Evolutionary conservation across 1,140 invertebrate species (phyloP), one percentile per base, ranked within the genome.

Genomic region (Dendroctonus valens): DNA sequence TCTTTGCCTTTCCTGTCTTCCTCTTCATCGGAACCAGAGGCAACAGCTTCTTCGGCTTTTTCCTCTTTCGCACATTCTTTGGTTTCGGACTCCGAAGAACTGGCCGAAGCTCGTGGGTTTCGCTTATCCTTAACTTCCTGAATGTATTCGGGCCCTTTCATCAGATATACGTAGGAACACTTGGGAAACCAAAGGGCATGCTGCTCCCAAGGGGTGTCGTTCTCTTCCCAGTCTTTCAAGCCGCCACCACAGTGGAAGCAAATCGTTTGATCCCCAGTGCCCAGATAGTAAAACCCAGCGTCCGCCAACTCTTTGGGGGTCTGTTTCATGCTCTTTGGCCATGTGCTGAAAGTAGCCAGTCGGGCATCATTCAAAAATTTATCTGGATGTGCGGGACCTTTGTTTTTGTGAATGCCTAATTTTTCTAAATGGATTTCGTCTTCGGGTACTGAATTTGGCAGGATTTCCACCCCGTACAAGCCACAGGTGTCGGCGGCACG

Each of bases 221-320:
- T 83, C 26, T 85, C 84, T 76, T 91, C 89, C 94, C 94, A 96
- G 73, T 92, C 90, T 75, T 91, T 92, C 1, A 96, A 79, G 2
- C 91, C 91, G 14, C 91, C 90, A 54, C 90, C 91, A 75, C 94
- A 96, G 72, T 89, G 87, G 75, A 91, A 95, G 73, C 94, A 96
- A 15, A 90, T 82, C 0, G 92, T 92, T 72, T 91, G 87, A 79
- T 96, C 93, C 7, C 87, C 87, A 50, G 86, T 84, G 72, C 92
- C 92, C n/a, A 89, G 89, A 72, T 95, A 96, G 77, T 87, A 96
- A 78, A 96, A 96, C 37, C 94, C 94, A 64, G 93, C 92, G 68
- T 90, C 87, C 44, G 91, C 90, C 14, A 97, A 79, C 53, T 89
- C 82, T 52, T 87, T 83, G 7, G 91, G 90, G 64, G 85, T 88